These are phyloP conservation scores for Paralichthys olivaceus DNA, from an alignment of 2,113 vertebrate species.

Conservation along the genomic window DNA sequence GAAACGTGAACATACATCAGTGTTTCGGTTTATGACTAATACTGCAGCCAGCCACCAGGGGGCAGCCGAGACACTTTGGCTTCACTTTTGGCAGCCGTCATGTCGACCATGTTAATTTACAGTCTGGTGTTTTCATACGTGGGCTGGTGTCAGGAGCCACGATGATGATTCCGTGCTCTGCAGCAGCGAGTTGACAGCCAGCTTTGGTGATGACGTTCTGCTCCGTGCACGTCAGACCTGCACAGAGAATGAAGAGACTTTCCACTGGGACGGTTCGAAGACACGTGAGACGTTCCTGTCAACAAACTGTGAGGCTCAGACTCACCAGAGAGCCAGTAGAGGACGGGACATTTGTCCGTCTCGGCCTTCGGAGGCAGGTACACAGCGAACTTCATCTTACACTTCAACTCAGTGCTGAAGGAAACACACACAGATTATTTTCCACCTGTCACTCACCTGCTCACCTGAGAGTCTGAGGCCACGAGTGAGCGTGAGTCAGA, in stretches of 20 bases:
- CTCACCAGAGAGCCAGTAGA: constrained; percentile 96
- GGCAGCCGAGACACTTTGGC: no score
- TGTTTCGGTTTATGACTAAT: no score
- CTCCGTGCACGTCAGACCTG: constrained; percentile 95
- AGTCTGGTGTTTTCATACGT: constrained; percentile 81
- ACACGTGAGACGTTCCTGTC: background rate
- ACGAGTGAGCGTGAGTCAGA: background rate
- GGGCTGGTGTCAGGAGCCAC: constrained; percentile 95
- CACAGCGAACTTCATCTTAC: constrained; percentile 96
- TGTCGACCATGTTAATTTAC: background rate
- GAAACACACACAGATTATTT: background rate
- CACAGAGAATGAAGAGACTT: background rate
- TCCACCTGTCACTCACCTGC: no score
- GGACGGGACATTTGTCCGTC: constrained; percentile 88
- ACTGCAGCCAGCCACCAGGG: no score
- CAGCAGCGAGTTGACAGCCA: constrained; percentile 89
- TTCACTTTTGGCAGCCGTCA: no score
- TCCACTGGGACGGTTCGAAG: no score
- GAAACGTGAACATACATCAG: no score
- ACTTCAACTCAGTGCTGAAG: constrained; percentile 90
- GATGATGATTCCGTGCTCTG: constrained; percentile 90
- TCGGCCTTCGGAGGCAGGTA: constrained; percentile 94
- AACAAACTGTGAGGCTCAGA: background rate
- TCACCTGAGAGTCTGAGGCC: background rate
- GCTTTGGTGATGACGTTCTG: constrained; percentile 97